Percentiles rank a stretch among this genome's conserved stretches.
phyloP scores from a whole-genome alignment of 2,113 vertebrate genomes.

The Gavialis gangeticus region DNA sequence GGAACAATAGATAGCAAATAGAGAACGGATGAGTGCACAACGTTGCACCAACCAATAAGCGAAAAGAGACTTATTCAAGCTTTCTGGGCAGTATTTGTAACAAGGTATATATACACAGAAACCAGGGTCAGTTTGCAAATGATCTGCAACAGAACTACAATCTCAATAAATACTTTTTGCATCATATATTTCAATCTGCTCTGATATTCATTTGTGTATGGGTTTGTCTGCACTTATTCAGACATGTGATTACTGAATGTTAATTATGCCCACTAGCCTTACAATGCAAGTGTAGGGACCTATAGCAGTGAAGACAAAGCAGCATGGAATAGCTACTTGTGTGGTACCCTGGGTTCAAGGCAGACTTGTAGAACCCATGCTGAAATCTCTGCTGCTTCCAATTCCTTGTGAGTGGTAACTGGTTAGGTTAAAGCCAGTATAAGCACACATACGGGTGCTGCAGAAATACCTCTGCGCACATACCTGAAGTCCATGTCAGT shows the following conservation, averaged over 20 bases:
- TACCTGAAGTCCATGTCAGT: too few relatives aligned
- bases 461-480: too few relatives aligned
- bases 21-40: neutral
- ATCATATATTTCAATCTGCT: constrained; percentile 18
- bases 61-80: neutral
- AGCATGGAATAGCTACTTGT: neutral
- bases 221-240: neutral
- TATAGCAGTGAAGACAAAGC: neutral
- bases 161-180: constrained; percentile 4
- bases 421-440: too few relatives aligned
- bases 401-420: too few relatives aligned
- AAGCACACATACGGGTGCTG: too few relatives aligned
- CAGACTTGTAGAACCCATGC: neutral
- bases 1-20: neutral
- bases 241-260: neutral
- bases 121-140: neutral
- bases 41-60: neutral
- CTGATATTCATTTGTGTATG: neutral
- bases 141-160: neutral
- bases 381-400: too few relatives aligned
- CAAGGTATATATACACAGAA: neutral
- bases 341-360: neutral
- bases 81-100: neutral
- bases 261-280: neutral
- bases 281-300: neutral